These are phyloP conservation scores for Cephalopachus bancanus DNA, from an alignment of 2,797 vertebrate species.

Conservation along the genomic window DNA sequence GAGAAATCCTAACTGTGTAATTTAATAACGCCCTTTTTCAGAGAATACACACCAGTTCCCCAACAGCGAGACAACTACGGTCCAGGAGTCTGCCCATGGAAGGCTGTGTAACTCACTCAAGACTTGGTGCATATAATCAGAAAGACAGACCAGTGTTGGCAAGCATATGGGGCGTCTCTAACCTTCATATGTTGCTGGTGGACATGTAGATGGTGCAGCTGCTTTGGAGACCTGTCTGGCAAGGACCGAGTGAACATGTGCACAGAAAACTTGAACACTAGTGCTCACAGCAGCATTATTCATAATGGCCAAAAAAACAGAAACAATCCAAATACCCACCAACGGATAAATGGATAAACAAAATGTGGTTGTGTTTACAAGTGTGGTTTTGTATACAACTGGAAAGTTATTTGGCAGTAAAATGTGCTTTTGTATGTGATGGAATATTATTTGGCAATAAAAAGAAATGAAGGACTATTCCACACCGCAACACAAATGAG, in stretches of 20 bases:
- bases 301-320: background rate
- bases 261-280: background rate
- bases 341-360: background rate
- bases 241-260: background rate
- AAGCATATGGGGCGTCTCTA: background rate
- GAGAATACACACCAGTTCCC: background rate
- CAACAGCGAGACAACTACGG: background rate
- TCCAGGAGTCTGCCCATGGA: slow-evolving; percentile 5
- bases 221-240: slow-evolving; percentile 1
- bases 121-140: background rate
- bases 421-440: background rate
- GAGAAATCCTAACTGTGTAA: background rate
- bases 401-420: background rate
- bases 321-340: background rate
- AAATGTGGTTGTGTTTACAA: background rate
- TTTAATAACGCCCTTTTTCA: slow-evolving; percentile 52
- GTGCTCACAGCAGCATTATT: slow-evolving; percentile 23
- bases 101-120: background rate
- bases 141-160: background rate
- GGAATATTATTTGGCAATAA: too few species aligned
- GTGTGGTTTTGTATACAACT: background rate
- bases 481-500: background rate
- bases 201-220: background rate
- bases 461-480: background rate
- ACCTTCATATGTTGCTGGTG: background rate